A percentile compares a stretch with the other conserved stretches of the same genome.
Evolutionary conservation across 2,113 vertebrate species (phyloP).

Genomic region (Rhinolophus sinicus): DNA sequence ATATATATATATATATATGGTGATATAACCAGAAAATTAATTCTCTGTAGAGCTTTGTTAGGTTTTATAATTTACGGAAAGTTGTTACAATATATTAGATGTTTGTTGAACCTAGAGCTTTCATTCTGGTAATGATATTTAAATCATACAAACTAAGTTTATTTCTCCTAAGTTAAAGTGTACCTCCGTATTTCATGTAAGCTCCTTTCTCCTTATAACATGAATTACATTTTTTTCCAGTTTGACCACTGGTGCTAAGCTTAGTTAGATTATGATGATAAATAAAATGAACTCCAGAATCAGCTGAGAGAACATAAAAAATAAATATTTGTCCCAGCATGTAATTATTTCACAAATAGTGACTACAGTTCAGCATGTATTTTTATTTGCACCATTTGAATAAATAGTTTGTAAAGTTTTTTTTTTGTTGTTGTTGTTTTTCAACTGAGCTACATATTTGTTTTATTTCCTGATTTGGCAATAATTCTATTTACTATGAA

Average conservation of each 20-base stretch:
- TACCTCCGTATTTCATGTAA: not conserved
- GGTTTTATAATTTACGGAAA: not conserved
- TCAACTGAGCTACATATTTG: accelerated
- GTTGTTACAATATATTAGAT: not conserved
- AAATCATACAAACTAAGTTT: not conserved
- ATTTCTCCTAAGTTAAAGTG: not conserved
- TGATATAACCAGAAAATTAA: not conserved
- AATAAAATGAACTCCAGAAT: not conserved
- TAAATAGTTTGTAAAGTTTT: not conserved
- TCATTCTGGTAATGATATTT: not conserved
- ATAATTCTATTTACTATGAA: not conserved
- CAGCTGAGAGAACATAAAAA: not conserved
- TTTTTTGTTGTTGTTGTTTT: not conserved
- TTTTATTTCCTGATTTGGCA: slow-evolving; percentile 46
- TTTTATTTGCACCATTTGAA: not conserved
- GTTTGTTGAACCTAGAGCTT: not conserved
- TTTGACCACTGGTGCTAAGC: not conserved
- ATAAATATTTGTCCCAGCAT: not conserved
- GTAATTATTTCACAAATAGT: not conserved
- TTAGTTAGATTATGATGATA: not conserved
- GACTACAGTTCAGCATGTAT: not conserved
- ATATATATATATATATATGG: no score
- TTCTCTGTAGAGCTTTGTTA: not conserved
- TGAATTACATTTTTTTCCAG: not conserved
- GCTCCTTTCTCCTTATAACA: not conserved